phyloP scores from a whole-genome alignment of 2,113 vertebrate species.

The Sula dactylatra region DNA sequence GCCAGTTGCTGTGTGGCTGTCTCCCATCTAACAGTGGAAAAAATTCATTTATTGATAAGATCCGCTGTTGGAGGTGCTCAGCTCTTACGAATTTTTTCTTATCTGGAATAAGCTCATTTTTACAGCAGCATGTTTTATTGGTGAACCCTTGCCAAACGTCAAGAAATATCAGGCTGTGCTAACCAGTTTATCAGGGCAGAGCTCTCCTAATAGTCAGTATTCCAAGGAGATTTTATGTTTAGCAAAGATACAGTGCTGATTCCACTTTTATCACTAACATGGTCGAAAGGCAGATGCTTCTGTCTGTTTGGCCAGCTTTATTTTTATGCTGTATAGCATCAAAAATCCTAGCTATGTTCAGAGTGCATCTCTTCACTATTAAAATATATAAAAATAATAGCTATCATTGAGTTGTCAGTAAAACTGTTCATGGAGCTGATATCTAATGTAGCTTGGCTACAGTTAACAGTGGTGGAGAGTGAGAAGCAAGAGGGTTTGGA shows the following conservation, averaged over 20 bases:
- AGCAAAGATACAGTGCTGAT: background rate
- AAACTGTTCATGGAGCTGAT: background rate
- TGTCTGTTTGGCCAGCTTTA: background rate
- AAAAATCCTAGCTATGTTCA: background rate
- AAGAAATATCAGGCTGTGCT: background rate
- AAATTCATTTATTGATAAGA: background rate
- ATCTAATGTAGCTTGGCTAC: background rate
- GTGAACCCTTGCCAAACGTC: background rate
- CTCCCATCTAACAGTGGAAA: background rate
- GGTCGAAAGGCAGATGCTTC: background rate
- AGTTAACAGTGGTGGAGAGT: background rate
- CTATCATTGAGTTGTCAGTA: fast-evolving
- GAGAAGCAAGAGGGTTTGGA: background rate
- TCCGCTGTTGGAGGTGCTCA: background rate
- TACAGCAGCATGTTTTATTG: background rate
- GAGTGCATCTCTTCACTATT: background rate
- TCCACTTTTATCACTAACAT: background rate
- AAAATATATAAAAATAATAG: background rate
- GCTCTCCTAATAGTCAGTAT: background rate
- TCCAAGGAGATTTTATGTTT: background rate
- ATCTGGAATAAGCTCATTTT: background rate
- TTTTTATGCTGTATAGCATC: background rate
- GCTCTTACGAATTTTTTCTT: background rate
- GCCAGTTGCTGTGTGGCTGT: background rate
- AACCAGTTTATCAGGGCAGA: background rate